Conservation (phyloP, 2,888 invertebrate species). For the Smittia aterrima region DNA sequence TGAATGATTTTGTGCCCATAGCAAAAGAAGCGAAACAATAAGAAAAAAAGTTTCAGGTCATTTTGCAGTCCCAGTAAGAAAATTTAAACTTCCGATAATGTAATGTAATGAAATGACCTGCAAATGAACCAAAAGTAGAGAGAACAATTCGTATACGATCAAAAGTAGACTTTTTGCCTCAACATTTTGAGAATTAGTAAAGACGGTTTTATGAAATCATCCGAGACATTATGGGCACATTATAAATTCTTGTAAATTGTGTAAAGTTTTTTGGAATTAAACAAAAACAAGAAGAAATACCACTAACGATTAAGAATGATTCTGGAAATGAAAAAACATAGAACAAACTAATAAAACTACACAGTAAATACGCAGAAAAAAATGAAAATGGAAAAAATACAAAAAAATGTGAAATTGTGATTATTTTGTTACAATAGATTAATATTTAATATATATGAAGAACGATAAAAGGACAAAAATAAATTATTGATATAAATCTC, state of each 20-base stretch:
- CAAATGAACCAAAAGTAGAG: not conserved
- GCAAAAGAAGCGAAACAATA: not conserved
- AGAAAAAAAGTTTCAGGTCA: not conserved
- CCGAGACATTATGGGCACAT: not conserved
- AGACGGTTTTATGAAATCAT: too few relatives aligned
- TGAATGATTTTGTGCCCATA: constrained; percentile 25
- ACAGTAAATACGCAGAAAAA: constrained; percentile 39
- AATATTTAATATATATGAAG: constrained; percentile 47
- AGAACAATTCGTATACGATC: not conserved
- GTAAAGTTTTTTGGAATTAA: constrained; percentile 44
- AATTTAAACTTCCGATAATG: not conserved
- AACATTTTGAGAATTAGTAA: not conserved
- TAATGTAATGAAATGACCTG: not conserved
- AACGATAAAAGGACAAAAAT: constrained; percentile 45
- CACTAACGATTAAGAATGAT: constrained; percentile 38
- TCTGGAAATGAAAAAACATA: constrained; percentile 39
- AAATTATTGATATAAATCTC: constrained; percentile 47
- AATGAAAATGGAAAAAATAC: constrained; percentile 38
- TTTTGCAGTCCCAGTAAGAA: not conserved
- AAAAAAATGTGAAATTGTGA: constrained; percentile 45
- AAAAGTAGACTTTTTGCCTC: not conserved
- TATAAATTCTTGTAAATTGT: constrained; percentile 43
- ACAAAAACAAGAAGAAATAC: constrained; percentile 44
- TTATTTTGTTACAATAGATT: constrained; percentile 45
- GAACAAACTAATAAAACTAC: constrained; percentile 37